Percentiles rank a stretch among this genome's conserved stretches.
Evolutionary conservation across 2,113 vertebrate genomes (phyloP).

Genomic region (Porphyrio hochstetteri): DNA sequence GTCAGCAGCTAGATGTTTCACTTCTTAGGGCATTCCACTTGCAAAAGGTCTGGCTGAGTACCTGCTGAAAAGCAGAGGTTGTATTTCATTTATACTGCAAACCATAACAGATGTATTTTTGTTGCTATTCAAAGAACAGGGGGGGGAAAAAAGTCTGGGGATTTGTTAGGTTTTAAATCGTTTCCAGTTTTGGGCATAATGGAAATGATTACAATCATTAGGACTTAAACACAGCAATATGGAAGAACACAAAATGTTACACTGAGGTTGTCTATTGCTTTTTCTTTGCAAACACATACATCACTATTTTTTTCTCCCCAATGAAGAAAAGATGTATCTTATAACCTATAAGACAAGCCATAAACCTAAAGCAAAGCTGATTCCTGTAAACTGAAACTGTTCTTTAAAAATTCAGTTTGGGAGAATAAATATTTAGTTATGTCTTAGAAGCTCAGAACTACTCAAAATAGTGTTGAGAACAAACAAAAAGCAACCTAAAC

Average conservation of each 20-base stretch:
- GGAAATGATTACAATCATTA: background rate
- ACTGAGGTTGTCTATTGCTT: background rate
- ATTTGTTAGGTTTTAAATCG: background rate
- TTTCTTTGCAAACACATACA: background rate
- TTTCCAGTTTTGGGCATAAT: background rate
- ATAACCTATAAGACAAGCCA: background rate
- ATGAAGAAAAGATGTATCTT: background rate
- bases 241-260: background rate
- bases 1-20: background rate
- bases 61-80: background rate
- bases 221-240: background rate
- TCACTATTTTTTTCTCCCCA: background rate
- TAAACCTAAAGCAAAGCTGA: background rate
- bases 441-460: background rate
- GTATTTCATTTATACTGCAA: background rate
- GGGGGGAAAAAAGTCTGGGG: too few species aligned
- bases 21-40: background rate
- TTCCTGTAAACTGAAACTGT: background rate
- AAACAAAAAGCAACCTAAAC: background rate
- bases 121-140: background rate
- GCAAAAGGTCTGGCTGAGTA: background rate
- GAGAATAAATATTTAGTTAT: conserved; percentile 23
- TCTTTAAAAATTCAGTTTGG: background rate
- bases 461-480: background rate
- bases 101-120: background rate